phyloP scores from a whole-genome alignment of 2,113 vertebrate genomes.

The Micronycteris hirsuta region DNA sequence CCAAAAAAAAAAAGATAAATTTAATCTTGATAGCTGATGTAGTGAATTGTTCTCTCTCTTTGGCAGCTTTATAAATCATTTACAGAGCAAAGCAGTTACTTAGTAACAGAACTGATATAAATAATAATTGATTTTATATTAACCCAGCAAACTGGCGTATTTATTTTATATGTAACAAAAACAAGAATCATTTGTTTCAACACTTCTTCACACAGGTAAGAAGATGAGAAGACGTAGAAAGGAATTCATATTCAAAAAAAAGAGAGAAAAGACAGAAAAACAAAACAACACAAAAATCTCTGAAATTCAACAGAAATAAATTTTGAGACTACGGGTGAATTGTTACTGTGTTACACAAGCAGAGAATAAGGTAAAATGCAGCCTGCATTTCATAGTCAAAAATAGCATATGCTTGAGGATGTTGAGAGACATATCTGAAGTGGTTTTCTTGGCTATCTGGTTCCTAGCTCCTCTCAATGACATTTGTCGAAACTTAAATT shows the following conservation, averaged over 20 bases:
- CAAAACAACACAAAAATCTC: not conserved
- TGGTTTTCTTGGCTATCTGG: fast-evolving
- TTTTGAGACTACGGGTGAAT: not conserved
- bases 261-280: not conserved
- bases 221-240: not conserved
- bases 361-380: not conserved
- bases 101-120: not conserved
- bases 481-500: not conserved
- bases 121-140: conserved; percentile 27
- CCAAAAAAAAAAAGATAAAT: not conserved
- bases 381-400: not conserved
- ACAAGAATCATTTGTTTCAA: not conserved
- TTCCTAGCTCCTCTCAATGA: not conserved
- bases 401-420: not conserved
- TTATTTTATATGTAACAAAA: not conserved
- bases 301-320: not conserved
- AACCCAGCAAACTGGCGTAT: not conserved
- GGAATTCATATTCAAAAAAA: not conserved
- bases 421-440: not conserved
- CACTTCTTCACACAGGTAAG: not conserved
- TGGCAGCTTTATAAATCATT: conserved; percentile 17
- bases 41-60: not conserved
- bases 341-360: not conserved
- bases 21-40: not conserved
- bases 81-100: not conserved